Evolutionary conservation across 2,888 invertebrate species (phyloP), one percentile per base, ranked within the genome.

Genomic region (Drosophila cyrtoloma): DNA sequence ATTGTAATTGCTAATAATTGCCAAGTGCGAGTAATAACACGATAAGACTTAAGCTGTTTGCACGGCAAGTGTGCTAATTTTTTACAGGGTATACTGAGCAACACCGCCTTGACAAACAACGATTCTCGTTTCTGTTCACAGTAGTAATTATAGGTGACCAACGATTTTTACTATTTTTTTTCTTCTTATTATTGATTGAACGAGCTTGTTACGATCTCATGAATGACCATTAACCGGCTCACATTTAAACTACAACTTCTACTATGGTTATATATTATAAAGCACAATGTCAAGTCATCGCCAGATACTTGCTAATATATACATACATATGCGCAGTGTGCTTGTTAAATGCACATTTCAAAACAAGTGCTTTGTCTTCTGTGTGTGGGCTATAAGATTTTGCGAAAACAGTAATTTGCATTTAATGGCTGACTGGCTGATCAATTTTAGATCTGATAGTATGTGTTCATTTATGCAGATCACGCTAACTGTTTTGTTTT

Each of bases 281-380:
- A 42, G 32, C 14, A 67, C 32, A 64, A 55, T 79, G 62, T 53
- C 77, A 61, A 80, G 74, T 79, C 80, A 79, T 77, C 19, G 68
- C 10, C 56, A 71, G 52, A 39, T 69, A 59, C 56, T 39, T 68
- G 50, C 50, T 32, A 62, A 56, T 33, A 55, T 62, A 14, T 22
- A 53, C 14, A 12, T 28, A 44, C 16, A 51, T 33, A 47, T 42
- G n/a, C n/a, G 12, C n/a, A 44, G n/a, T 58, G 19, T 44, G 32
- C 50, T 61, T 26, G 26, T 22, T 47, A 62, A 44, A 28, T 56
- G 44, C 47, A 53, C 63, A 53, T 19, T 50, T 39, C 16, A 19
- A n/a, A 37, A 12, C 53, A 16, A 71, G 7, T 62, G 75, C 73
- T 52, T 35, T 61, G 73, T 75, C 68, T 68, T 73, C 44, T 28